Evolutionary conservation across 2,888 invertebrate species (phyloP).

Genomic region (Leptinotarsa peninsularis): DNA sequence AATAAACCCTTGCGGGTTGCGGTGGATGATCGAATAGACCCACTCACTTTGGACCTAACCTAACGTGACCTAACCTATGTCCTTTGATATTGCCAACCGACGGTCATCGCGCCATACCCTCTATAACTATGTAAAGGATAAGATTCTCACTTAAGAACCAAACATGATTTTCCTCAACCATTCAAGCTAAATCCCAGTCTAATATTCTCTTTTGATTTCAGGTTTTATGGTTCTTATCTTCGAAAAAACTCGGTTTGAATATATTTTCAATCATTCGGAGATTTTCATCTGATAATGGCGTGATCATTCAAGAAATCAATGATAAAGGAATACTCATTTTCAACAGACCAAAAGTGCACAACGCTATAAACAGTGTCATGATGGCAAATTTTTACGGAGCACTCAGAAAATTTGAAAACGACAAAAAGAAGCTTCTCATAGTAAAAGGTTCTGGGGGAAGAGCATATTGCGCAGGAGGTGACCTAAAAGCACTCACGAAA

Average conservation of each 20-base stretch:
- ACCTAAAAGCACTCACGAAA: conserved; percentile 83
- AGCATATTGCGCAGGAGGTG: conserved; percentile 98
- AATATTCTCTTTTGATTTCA: background rate
- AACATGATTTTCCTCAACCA: no score
- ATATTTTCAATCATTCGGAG: background rate
- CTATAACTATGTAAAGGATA: no score
- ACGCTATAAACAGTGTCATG: conserved; percentile 82
- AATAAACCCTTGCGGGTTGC: no score
- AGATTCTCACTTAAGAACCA: no score
- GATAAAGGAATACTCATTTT: conserved; percentile 71
- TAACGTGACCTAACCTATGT: no score
- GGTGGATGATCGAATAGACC: no score
- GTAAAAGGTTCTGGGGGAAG: conserved; percentile 75
- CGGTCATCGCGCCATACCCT: no score
- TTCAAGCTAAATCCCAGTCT: no score
- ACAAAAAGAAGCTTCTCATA: conserved; percentile 65
- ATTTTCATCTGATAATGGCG: background rate
- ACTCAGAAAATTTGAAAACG: conserved; percentile 73
- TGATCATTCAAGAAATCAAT: conserved; percentile 62
- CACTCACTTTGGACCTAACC: no score
- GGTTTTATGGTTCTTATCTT: background rate
- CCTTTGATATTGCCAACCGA: no score
- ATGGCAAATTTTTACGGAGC: conserved; percentile 72
- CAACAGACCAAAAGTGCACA: conserved; percentile 81
- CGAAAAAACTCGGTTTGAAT: background rate